A percentile compares a stretch with the other conserved stretches of the same genome.
Conservation (phyloP, 2,888 invertebrate species). For the Clistopyga incitator region DNA sequence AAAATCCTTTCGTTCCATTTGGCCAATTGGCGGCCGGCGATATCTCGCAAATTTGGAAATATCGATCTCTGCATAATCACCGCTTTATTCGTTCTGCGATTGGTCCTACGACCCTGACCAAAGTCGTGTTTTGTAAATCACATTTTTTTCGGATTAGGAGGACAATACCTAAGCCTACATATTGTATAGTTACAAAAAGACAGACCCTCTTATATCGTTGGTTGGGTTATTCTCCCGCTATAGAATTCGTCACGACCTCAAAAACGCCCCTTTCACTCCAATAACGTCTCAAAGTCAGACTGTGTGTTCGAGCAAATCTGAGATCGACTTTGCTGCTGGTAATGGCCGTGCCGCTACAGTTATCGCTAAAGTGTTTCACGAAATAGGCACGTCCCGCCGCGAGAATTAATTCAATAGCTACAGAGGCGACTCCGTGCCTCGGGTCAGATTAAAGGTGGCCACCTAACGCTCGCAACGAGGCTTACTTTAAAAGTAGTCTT, state of each 20-base stretch:
- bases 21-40: too few relatives aligned
- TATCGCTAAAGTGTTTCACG: conserved; percentile 10
- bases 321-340: background rate
- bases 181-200: too few relatives aligned
- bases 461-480: too few relatives aligned
- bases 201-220: background rate
- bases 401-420: conserved; percentile 30
- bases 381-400: background rate
- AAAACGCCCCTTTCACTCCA: background rate
- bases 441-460: conserved; percentile 32
- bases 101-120: too few relatives aligned
- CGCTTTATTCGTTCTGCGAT: too few relatives aligned
- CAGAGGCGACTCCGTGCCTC: background rate
- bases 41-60: too few relatives aligned
- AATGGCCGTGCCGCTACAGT: background rate
- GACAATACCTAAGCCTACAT: too few relatives aligned
- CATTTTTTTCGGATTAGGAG: too few relatives aligned
- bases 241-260: background rate
- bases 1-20: background rate
- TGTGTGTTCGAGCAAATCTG: background rate
- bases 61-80: too few relatives aligned
- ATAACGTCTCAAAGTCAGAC: conserved; percentile 1
- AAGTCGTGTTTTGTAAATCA: too few relatives aligned
- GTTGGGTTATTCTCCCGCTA: too few relatives aligned
- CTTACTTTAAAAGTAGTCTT: conserved; percentile 7